Base-by-base conservation (phyloP, 1,140 invertebrate genomes). In the Cherax destructor region DNA sequence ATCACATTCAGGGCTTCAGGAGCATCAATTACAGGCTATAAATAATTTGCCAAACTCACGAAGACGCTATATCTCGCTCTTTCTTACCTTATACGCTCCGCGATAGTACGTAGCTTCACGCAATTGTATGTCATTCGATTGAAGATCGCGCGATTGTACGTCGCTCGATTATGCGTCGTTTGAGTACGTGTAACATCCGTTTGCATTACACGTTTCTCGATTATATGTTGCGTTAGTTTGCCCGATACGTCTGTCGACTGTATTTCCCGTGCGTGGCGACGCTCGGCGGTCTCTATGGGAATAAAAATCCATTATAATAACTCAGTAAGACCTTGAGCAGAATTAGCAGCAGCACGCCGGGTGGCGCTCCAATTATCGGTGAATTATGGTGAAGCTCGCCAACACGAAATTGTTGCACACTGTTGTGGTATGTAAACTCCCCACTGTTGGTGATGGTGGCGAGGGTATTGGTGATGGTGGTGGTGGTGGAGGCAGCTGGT, bases 321-420 rank as follows among this genome's bases (percentile, higher is more conserved):
- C 69, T 74, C 69, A 30, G 21, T 69, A 3, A 69, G 7, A 74
- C n/a, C 69, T 30, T 30, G n/a, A 74, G 6, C 24, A 74, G 30
- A 74, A 74, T 74, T 74, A 30, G 69, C 69, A 74, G n/a, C n/a
- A 11, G 21, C 69, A 11, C 24, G 7, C 4, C 30, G 24, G 69
- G 69, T 74, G 69, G 69, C 69, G 69, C 69, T 30, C n/a, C 69
- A 74, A 74, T 74, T 30, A 74, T 74, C 69, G 24, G 69, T 74
- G 69, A 74, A n/a, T 74, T 74, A 74, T 74, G 69, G 13, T 18
- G 5, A 13, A 69, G 21, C 18, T 69, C 61, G 5, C 61, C 61
- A n/a, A 5, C 61, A 21, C 61, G 52, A 13, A 56, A 13, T 56
- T 13, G 7, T 56, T 56, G 52, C 52, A 9, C 11, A 7, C 52